Percentiles rank a stretch among this genome's conserved stretches.
These are phyloP conservation scores for Seira sanloemensis DNA, from an alignment of 2,888 invertebrate genomes.

Conservation along the genomic window DNA sequence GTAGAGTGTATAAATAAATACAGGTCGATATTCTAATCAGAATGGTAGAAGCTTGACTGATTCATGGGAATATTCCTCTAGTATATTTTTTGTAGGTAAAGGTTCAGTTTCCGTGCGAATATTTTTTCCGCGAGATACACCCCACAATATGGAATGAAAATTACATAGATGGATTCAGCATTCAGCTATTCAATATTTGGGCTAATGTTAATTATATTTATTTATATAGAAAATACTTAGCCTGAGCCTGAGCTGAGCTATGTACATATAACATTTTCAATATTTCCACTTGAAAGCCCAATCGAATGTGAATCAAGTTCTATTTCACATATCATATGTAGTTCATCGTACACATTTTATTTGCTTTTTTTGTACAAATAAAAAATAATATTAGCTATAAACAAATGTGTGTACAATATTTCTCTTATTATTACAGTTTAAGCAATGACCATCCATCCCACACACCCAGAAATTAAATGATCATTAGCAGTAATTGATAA, in stretches of 20 bases:
- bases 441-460: not conserved
- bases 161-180: not conserved
- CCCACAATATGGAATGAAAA: not conserved
- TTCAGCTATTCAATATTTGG: not conserved
- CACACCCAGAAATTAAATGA: too few relatives aligned
- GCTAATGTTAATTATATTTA: too few relatives aligned
- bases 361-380: too few relatives aligned
- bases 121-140: constrained; percentile 39
- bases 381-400: not conserved
- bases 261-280: too few relatives aligned
- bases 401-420: not conserved
- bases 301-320: not conserved
- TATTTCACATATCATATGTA: not conserved
- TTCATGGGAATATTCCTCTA: not conserved
- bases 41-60: not conserved
- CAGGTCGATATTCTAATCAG: not conserved
- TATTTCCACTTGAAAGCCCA: constrained; percentile 1
- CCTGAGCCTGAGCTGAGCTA: too few relatives aligned
- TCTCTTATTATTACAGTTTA: not conserved
- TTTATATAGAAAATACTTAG: too few relatives aligned
- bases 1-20: not conserved
- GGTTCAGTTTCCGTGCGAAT: constrained; percentile 45
- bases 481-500: too few relatives aligned
- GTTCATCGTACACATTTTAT: too few relatives aligned
- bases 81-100: constrained; percentile 17